These are phyloP conservation scores for Gymnothorax reevesii DNA, from an alignment of 2,797 vertebrate species.

Conservation along the genomic window DNA sequence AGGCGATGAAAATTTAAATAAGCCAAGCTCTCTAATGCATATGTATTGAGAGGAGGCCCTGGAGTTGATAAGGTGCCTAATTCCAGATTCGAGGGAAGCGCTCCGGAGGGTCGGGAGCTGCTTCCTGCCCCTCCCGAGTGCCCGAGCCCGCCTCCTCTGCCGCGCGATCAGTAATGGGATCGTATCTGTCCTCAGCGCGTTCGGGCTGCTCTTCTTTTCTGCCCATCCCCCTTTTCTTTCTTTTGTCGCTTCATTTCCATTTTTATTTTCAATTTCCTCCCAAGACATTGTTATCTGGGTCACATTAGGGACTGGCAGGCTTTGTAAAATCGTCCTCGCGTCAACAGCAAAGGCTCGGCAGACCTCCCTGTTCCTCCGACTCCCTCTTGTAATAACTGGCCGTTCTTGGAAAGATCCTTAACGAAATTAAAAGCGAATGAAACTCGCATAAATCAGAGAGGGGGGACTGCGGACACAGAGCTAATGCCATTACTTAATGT, in stretches of 20 bases:
- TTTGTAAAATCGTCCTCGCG: constrained; percentile 69
- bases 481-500: constrained; percentile 59
- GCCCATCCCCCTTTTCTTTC: constrained; percentile 35
- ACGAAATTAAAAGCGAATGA: constrained; percentile 49
- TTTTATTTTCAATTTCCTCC: constrained; percentile 79
- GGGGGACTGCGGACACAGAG: constrained; percentile 56
- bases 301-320: constrained; percentile 71
- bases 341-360: constrained; percentile 67
- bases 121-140: constrained; percentile 60
- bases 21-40: constrained; percentile 34
- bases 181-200: constrained; percentile 63
- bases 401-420: constrained; percentile 53
- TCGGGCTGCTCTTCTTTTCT: constrained; percentile 47
- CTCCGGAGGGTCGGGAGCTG: constrained; percentile 55
- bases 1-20: constrained; percentile 36
- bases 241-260: constrained; percentile 77
- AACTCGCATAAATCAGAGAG: constrained; percentile 66
- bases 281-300: constrained; percentile 81
- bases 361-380: constrained; percentile 62
- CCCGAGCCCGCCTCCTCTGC: constrained; percentile 58
- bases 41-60: constrained; percentile 54
- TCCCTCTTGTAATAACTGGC: constrained; percentile 60
- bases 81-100: constrained; percentile 55
- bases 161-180: constrained; percentile 74
- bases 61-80: constrained; percentile 65